These are phyloP conservation scores for Cephalopachus bancanus DNA, from an alignment of 2,797 vertebrate species.

Conservation along the genomic window DNA sequence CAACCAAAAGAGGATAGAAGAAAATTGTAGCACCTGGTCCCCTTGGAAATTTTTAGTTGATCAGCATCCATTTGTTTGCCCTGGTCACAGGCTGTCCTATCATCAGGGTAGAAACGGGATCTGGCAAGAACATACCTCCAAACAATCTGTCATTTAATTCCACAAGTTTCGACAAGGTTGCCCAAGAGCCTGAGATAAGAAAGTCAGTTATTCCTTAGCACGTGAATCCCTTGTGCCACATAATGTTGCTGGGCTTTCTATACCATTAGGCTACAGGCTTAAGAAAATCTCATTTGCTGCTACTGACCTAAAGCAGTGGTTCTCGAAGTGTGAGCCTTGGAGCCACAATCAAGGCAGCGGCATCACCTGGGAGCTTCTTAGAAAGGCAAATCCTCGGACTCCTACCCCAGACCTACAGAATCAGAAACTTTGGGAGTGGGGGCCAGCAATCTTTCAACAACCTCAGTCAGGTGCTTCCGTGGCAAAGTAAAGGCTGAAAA, in stretches of 20 bases:
- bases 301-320: not conserved
- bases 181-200: not conserved
- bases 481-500: not conserved
- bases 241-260: not conserved
- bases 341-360: not conserved
- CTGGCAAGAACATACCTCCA: not conserved
- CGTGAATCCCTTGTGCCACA: not conserved
- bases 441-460: not conserved
- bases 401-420: not conserved
- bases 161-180: not conserved
- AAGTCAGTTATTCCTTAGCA: not conserved
- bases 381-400: not conserved
- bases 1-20: not conserved
- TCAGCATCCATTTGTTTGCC: not conserved
- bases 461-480: not conserved
- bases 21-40: not conserved
- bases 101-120: not conserved
- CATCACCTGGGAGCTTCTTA: not conserved
- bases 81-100: not conserved
- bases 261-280: not conserved
- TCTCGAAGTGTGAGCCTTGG: not conserved
- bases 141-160: not conserved
- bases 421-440: not conserved
- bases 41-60: not conserved
- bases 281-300: not conserved